phyloP scores from a whole-genome alignment of 2,888 invertebrate genomes.

The Mythimna pallens region DNA sequence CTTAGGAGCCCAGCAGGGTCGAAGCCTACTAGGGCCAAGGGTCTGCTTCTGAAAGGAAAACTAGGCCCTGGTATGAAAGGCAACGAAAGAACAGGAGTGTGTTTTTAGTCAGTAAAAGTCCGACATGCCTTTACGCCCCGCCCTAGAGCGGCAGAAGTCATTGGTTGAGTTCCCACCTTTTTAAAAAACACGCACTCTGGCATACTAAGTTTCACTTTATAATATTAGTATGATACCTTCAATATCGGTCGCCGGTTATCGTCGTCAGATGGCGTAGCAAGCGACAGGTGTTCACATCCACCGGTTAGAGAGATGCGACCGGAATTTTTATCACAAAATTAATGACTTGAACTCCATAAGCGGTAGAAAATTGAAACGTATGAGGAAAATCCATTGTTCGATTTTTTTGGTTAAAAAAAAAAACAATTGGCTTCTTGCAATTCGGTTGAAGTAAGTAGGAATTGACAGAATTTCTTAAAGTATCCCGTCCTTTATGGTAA shows the following conservation, averaged over 20 bases:
- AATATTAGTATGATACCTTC: not conserved
- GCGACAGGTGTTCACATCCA: constrained; percentile 41
- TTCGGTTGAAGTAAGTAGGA: not conserved
- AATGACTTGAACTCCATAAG: not conserved
- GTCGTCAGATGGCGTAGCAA: not conserved
- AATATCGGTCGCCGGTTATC: not conserved
- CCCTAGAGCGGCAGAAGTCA: too few species aligned
- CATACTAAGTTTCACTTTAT: too few species aligned
- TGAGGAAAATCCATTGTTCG: constrained; percentile 20
- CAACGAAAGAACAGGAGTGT: too few species aligned
- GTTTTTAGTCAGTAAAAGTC: too few species aligned
- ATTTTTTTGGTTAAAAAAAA: not conserved
- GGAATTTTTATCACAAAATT: constrained; percentile 47
- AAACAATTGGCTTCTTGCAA: constrained; percentile 3
- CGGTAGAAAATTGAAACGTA: constrained; percentile 3
- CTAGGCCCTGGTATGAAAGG: too few species aligned
- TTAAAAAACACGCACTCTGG: too few species aligned
- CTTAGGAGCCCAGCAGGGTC: too few species aligned
- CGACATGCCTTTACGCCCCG: too few species aligned
- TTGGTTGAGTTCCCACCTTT: too few species aligned
- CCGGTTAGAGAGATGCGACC: constrained; percentile 1
- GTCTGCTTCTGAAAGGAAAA: too few species aligned
- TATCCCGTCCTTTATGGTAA: not conserved
- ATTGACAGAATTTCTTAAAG: not conserved
- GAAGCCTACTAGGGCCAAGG: too few species aligned